A percentile compares a stretch with the other conserved stretches of the same genome.
phyloP scores from a whole-genome alignment of 1,140 invertebrate species.

The Hestina assimilis region DNA sequence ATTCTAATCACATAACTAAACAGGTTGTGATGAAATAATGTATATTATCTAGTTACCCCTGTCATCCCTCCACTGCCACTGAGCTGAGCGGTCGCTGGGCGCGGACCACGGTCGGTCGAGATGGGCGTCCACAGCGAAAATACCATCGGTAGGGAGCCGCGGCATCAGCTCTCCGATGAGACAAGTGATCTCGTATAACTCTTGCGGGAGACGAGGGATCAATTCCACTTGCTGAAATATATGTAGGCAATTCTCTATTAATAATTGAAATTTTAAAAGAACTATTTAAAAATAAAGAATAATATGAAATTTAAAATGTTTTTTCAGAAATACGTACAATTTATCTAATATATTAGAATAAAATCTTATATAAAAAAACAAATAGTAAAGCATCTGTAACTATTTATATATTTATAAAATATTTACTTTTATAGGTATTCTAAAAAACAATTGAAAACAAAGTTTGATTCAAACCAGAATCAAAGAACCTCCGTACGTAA shows the following conservation, averaged over 20 bases:
- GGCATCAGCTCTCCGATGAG: conserved; percentile 98
- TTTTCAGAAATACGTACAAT: too few relatives aligned
- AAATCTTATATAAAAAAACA: too few relatives aligned
- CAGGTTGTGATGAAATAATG: neutral
- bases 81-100: conserved; percentile 89
- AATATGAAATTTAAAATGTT: too few relatives aligned
- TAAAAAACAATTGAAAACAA: too few relatives aligned
- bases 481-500: too few relatives aligned
- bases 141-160: conserved; percentile 93
- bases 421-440: too few relatives aligned
- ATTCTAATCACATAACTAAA: too few relatives aligned
- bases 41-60: conserved; percentile 80
- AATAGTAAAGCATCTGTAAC: too few relatives aligned
- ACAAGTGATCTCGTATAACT: conserved; percentile 97
- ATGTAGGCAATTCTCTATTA: neutral
- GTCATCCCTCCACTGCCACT: conserved; percentile 98
- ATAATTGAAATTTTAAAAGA: neutral
- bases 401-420: too few relatives aligned
- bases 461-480: too few relatives aligned
- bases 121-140: conserved; percentile 94
- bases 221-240: conserved; percentile 85
- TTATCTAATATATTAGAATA: too few relatives aligned
- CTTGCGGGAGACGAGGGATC: conserved; percentile 93
- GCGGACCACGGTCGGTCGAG: conserved; percentile 86
- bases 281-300: too few relatives aligned